Evolutionary conservation across 2,113 vertebrate species (phyloP).

Genomic region (Sardina pilchardus): DNA sequence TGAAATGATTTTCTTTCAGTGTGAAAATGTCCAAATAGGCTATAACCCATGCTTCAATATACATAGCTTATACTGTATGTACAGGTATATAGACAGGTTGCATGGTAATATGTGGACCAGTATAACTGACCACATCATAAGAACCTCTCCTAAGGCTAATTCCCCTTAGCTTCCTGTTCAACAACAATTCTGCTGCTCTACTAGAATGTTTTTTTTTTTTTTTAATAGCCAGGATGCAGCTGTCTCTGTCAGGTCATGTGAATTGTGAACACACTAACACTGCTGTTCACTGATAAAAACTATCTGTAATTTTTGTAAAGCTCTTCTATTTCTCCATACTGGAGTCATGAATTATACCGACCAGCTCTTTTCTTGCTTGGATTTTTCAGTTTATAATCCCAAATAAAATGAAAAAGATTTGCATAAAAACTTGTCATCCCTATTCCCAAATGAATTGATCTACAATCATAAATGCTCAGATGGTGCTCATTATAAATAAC

Average conservation of each 20-base stretch:
- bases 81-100: too few relatives aligned
- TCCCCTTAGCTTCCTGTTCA: not conserved
- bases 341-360: not conserved
- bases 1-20: not conserved
- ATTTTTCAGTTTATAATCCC: too few relatives aligned
- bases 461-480: too few relatives aligned
- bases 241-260: conserved; percentile 1
- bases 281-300: not conserved
- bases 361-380: not conserved
- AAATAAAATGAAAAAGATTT: too few relatives aligned
- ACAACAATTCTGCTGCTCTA: not conserved
- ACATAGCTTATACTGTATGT: too few relatives aligned
- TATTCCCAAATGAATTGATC: too few relatives aligned
- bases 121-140: not conserved
- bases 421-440: too few relatives aligned
- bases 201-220: not conserved
- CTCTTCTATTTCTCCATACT: not conserved
- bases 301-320: not conserved
- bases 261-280: not conserved
- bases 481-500: too few relatives aligned
- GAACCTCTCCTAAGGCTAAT: too few relatives aligned
- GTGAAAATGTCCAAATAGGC: too few relatives aligned
- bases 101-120: not conserved
- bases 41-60: too few relatives aligned
- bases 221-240: conserved; percentile 1